These are phyloP conservation scores for Rhingia rostrata DNA, from an alignment of 2,888 invertebrate species.

Conservation along the genomic window DNA sequence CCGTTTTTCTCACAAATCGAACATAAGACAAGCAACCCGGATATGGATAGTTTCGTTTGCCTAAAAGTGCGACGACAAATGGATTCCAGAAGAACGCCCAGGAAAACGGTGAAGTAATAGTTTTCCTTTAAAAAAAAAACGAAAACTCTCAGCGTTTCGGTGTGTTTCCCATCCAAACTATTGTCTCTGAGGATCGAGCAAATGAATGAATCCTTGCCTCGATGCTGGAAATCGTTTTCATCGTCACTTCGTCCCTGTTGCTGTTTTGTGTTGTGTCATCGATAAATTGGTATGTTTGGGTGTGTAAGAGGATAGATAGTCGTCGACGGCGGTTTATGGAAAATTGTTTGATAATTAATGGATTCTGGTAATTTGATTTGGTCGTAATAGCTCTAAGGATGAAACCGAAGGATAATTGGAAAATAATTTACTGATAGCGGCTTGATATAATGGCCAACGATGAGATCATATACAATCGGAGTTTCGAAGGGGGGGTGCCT, in stretches of 20 bases:
- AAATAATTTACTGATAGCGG: conserved; percentile 29
- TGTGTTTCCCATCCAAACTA: background rate
- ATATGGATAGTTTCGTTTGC: conserved; percentile 13
- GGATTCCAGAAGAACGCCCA: conserved; percentile 46
- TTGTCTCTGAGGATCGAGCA: background rate
- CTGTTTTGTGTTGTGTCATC: conserved; percentile 21
- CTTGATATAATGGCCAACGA: conserved; percentile 3
- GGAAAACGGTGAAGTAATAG: conserved; percentile 47
- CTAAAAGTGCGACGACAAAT: conserved; percentile 29
- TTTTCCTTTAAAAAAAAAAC: conserved; percentile 13
- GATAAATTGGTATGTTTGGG: conserved; percentile 13
- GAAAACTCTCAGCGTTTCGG: background rate
- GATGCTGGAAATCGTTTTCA: conserved; percentile 19
- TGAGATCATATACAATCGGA: background rate
- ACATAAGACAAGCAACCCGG: conserved; percentile 1
- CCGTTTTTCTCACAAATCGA: background rate
- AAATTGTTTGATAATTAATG: conserved; percentile 53
- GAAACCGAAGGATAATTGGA: conserved; percentile 38
- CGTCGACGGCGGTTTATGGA: conserved; percentile 2
- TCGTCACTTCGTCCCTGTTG: background rate
- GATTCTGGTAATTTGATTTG: conserved; percentile 44
- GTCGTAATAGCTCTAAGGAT: conserved; percentile 19
- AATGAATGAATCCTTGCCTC: background rate
- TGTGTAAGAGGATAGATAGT: conserved; percentile 3
- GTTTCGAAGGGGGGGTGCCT: background rate